Percentiles rank a stretch among this genome's conserved stretches.
Conservation (phyloP, 2,113 vertebrate genomes). For the Calyptomena viridis region DNA sequence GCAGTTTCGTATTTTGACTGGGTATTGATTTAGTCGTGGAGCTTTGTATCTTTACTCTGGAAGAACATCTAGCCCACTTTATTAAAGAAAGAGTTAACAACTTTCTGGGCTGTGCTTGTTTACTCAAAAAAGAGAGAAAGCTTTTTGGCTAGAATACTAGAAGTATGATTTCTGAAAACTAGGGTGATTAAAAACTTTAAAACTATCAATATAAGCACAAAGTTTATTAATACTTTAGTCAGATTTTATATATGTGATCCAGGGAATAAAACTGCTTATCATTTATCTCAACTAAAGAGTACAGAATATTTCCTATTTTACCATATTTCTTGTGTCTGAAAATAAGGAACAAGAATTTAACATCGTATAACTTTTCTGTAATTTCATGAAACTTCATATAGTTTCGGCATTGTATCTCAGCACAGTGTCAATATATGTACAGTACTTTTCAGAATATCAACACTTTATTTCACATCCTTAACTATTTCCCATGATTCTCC, state of each 20-base stretch:
- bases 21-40: slow-evolving; percentile 42
- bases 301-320: background rate
- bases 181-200: background rate
- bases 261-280: background rate
- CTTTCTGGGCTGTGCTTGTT: background rate
- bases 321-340: background rate
- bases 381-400: background rate
- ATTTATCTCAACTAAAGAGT: background rate
- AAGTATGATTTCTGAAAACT: background rate
- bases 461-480: background rate
- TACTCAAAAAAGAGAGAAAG: background rate
- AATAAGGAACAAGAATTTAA: background rate
- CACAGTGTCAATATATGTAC: background rate
- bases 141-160: background rate
- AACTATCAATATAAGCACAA: background rate
- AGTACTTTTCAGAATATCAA: background rate
- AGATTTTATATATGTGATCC: background rate
- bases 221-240: background rate
- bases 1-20: background rate
- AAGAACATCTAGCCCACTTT: slow-evolving; percentile 23
- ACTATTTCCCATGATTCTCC: background rate
- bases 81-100: slow-evolving; percentile 55
- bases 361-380: background rate
- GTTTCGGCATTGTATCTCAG: background rate
- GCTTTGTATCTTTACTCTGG: slow-evolving; percentile 47